These are phyloP conservation scores for Xestoiulus laeticollis DNA, from an alignment of 2,888 invertebrate species.

Conservation along the genomic window DNA sequence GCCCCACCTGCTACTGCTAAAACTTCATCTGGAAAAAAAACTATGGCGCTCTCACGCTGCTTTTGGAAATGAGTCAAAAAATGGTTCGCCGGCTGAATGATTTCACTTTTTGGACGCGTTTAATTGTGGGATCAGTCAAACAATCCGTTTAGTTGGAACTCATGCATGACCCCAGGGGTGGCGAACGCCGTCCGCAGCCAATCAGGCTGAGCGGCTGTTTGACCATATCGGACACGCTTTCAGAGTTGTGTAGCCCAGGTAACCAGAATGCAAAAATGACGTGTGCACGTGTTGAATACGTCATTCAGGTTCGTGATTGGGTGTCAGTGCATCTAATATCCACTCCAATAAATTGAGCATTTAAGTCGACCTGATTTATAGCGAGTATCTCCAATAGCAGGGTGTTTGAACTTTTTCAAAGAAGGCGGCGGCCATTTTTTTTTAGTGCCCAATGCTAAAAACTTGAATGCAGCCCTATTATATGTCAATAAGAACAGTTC, in stretches of 20 bases:
- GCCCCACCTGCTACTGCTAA: not conserved
- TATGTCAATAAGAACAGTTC: no score
- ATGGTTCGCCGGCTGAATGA: not conserved
- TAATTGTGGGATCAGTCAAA: not conserved
- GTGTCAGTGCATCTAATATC: not conserved
- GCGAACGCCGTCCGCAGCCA: not conserved
- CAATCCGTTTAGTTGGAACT: not conserved
- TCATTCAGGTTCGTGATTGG: not conserved
- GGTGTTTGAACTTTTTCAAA: no score
- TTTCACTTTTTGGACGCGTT: not conserved
- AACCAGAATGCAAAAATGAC: not conserved
- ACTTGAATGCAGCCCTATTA: no score
- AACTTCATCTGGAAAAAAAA: not conserved
- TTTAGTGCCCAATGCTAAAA: no score
- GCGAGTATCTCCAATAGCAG: no score
- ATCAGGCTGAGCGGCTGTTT: not conserved
- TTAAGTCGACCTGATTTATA: not conserved
- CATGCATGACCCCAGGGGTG: not conserved
- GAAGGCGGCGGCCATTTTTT: no score
- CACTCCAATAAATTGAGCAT: not conserved
- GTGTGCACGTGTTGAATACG: not conserved
- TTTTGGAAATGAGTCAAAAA: slow-evolving; percentile 25
- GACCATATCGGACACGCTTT: slow-evolving; percentile 16
- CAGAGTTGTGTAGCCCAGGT: not conserved
- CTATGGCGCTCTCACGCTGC: not conserved